A percentile compares a stretch with the other conserved stretches of the same genome.
Conservation (phyloP, 2,888 invertebrate species). For the Globia sparganii region DNA sequence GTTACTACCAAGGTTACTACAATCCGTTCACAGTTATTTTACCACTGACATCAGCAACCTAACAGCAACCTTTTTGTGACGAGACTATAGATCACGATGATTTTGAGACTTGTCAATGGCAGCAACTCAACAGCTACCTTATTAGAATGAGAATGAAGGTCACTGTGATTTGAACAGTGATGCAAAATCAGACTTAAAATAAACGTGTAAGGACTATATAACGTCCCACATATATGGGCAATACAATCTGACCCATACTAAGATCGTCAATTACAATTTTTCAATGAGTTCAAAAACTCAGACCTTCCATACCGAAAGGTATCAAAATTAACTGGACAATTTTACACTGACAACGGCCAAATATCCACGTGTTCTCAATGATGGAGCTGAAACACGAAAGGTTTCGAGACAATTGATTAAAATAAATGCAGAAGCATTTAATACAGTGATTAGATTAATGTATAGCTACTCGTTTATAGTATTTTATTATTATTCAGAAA, state of each 20-base stretch:
- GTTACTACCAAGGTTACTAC: no score
- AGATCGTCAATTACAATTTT: constrained; percentile 6
- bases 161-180: background rate
- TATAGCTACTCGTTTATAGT: constrained; percentile 70
- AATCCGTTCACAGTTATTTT: background rate
- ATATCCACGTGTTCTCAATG: constrained; percentile 40
- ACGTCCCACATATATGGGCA: background rate
- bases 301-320: background rate
- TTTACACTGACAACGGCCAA: constrained; percentile 43
- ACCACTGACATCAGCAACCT: background rate
- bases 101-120: background rate
- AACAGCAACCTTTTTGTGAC: background rate
- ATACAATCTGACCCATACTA: background rate
- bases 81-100: background rate
- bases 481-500: constrained; percentile 72
- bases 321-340: background rate
- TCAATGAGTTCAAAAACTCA: background rate
- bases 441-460: constrained; percentile 68
- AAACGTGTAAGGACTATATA: background rate
- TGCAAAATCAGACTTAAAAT: background rate
- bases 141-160: background rate
- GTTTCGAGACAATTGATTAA: constrained; percentile 48
- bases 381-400: constrained; percentile 30
- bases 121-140: background rate
- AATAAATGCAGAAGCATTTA: constrained; percentile 71